Evolutionary conservation across 2,888 invertebrate species (phyloP), one percentile per base, ranked within the genome.

Genomic region (Ectobius pallidus): DNA sequence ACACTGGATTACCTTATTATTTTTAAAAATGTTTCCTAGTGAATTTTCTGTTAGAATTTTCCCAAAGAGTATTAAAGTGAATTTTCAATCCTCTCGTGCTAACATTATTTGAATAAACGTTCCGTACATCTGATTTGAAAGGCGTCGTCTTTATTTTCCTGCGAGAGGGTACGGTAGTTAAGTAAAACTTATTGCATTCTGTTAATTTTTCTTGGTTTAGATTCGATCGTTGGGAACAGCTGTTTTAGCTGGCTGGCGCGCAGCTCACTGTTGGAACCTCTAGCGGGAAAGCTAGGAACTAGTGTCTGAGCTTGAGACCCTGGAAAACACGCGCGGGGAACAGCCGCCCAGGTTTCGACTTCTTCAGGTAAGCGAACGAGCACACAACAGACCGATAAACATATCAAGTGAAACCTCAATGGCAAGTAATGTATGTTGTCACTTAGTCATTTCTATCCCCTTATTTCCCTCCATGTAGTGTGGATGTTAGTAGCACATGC

Each of bases 281-380:
- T 65, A 27, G 25, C 18, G 65, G 44, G 42, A 65, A 46, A 27
- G 44, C 65, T 44, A 42, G 34, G 62, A 39, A 62, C 34, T 62
- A 39, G 20, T 18, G 4, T 55, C 25, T 32, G 52, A 49, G 72
- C 63, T 71, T 39, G 52, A 72, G 72, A 68, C 69, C 72, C 72
- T 67, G 72, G 72, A 68, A 72, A 68, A 55, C 44, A 42, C 72
- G 58, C 72, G 72, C 68, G 61, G 42, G 68, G 69, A 69, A 18
- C 58, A 20, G 58, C 11, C 71, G 63, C 46, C 58, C 55, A 44
- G 63, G 62, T 25, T 42, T 63, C 61, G 62, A 42, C 42, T 39
- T 22, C 55, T 55, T 42, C 61, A 58, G 67, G 55, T 67, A 71
- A 67, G 67, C 55, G 71, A 70, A 58, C 58, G 16, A 49, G 27